Evolutionary conservation across 2,113 vertebrate genomes (phyloP).

Genomic region (Rattus rattus): DNA sequence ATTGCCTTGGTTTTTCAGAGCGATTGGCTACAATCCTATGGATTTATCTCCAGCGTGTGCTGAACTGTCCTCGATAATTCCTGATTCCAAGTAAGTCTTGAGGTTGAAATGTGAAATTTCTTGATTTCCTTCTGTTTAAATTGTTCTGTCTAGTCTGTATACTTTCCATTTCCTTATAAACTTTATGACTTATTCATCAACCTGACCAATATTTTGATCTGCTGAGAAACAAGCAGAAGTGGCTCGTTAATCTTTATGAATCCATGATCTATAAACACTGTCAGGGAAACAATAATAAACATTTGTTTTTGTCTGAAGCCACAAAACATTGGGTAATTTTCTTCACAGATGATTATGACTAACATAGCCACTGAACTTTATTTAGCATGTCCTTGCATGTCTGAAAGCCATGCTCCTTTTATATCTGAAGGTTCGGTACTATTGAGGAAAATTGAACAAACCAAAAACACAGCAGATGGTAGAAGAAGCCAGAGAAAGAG

Average conservation of each 20-base stretch:
- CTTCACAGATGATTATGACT: neutral
- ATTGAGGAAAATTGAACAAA: neutral
- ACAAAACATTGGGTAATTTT: neutral
- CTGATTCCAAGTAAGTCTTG: slow-evolving; percentile 5
- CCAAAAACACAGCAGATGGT: neutral
- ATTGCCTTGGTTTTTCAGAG: neutral
- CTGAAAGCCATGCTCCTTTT: neutral
- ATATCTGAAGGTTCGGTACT: neutral
- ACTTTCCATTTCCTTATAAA: neutral
- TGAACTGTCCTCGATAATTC: neutral
- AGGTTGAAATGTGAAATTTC: neutral
- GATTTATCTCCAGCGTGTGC: neutral
- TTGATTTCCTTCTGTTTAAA: neutral
- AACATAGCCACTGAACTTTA: neutral
- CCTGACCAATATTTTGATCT: slow-evolving; percentile 5
- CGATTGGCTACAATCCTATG: neutral
- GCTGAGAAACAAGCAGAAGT: neutral
- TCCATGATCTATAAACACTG: neutral
- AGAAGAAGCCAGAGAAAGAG: neutral
- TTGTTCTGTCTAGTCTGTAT: neutral
- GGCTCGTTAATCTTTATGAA: neutral
- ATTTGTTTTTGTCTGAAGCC: neutral
- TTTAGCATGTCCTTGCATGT: neutral
- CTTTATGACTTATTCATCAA: neutral
- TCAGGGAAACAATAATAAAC: neutral